phyloP scores from a whole-genome alignment of 2,113 vertebrate genomes.

The Laticauda laticaudata region DNA sequence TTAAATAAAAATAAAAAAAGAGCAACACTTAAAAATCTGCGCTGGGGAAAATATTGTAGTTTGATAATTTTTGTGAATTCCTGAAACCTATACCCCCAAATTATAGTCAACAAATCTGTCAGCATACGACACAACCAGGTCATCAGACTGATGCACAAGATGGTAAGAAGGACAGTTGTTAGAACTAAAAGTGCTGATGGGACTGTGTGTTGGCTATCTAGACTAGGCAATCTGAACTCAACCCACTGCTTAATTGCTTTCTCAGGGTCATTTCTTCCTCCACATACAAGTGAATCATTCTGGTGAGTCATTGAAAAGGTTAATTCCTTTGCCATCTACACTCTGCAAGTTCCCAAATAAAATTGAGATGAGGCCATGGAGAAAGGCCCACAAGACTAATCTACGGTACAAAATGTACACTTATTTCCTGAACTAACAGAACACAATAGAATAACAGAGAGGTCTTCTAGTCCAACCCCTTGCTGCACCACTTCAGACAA shows the following conservation, averaged over 20 bases:
- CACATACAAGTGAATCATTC: background rate
- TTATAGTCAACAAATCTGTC: background rate
- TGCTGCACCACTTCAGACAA: background rate
- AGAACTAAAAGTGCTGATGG: background rate
- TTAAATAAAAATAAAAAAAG: background rate
- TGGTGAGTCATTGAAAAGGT: background rate
- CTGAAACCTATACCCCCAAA: background rate
- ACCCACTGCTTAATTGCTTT: background rate
- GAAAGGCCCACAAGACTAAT: accelerated
- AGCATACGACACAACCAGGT: background rate
- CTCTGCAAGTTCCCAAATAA: background rate
- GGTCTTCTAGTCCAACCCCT: no score
- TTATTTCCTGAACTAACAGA: background rate
- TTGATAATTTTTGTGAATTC: background rate
- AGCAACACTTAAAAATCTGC: background rate
- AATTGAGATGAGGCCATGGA: background rate
- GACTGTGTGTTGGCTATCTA: background rate
- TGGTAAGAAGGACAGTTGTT: background rate
- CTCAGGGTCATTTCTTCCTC: background rate
- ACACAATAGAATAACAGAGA: no score
- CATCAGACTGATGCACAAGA: background rate
- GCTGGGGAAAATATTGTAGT: background rate
- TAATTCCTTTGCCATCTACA: background rate
- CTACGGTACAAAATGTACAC: background rate
- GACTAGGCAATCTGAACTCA: background rate